Evolutionary conservation across 2,888 invertebrate species (phyloP).

Genomic region (Aphodius sticticus): DNA sequence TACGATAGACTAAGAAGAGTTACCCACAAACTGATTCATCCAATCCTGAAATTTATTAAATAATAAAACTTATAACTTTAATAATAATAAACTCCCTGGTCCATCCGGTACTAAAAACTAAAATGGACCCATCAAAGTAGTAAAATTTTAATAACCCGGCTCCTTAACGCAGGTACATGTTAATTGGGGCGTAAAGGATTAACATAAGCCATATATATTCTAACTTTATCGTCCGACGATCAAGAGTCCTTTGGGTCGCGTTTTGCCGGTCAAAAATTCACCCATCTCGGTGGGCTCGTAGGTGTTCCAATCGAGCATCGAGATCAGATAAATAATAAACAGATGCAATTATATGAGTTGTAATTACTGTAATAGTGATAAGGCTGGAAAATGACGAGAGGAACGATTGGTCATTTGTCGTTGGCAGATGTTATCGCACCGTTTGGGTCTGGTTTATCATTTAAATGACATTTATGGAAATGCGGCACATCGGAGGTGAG

Average conservation of each 20-base stretch:
- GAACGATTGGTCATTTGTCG: background rate
- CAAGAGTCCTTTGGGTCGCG: background rate
- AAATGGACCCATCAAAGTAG: conserved; percentile 32
- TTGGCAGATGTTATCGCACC: background rate
- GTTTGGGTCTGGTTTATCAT: background rate
- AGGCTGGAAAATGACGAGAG: background rate
- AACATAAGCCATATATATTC: conserved; percentile 16
- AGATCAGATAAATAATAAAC: background rate
- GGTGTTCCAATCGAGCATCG: background rate
- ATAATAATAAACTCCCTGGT: background rate
- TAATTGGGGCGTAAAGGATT: conserved; percentile 24
- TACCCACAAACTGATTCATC: background rate
- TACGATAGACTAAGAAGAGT: background rate
- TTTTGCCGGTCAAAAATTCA: background rate
- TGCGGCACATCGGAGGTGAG: background rate
- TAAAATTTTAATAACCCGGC: conserved; percentile 33
- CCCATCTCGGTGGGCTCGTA: background rate
- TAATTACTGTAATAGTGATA: background rate
- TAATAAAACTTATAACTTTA: background rate
- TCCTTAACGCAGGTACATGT: conserved; percentile 11
- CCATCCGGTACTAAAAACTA: conserved; percentile 25
- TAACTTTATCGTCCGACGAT: conserved; percentile 12
- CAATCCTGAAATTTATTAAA: background rate
- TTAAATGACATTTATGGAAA: conserved; percentile 4
- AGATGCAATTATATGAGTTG: background rate